Evolutionary conservation across 1,140 invertebrate genomes (phyloP).

Genomic region (Gryon sp.): DNA sequence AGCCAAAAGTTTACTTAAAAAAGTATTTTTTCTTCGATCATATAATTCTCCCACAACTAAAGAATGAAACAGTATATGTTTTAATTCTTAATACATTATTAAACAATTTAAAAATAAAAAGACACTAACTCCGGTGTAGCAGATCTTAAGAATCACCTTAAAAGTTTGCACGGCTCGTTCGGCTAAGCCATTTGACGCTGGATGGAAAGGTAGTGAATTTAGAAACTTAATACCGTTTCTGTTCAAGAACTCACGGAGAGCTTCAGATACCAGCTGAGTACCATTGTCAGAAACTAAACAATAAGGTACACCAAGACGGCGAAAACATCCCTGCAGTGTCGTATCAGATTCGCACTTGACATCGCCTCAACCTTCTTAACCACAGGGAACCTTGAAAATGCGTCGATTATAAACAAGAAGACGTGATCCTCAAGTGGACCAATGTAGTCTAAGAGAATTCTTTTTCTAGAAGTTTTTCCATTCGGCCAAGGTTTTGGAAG

Average conservation of each 20-base stretch:
- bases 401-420: neutral
- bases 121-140: no score
- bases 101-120: no score
- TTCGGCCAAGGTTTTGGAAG: neutral
- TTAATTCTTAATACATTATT: no score
- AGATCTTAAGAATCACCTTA: no score
- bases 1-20: no score
- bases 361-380: neutral
- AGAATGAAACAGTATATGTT: no score
- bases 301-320: neutral
- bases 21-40: no score
- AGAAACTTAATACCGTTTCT: constrained; percentile 4
- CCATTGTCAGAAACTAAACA: constrained; percentile 8
- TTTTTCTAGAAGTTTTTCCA: neutral
- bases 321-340: constrained; percentile 1
- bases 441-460: no score
- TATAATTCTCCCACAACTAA: no score
- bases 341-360: neutral
- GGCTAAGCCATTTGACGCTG: neutral
- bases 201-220: constrained; percentile 9
- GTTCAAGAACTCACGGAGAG: neutral
- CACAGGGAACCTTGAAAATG: neutral
- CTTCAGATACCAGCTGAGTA: neutral
- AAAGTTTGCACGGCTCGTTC: constrained; percentile 9
- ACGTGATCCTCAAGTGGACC: no score